A percentile compares a stretch with the other conserved stretches of the same genome.
Conservation (phyloP, 2,797 vertebrate species). For the Heliangelus exortis region DNA sequence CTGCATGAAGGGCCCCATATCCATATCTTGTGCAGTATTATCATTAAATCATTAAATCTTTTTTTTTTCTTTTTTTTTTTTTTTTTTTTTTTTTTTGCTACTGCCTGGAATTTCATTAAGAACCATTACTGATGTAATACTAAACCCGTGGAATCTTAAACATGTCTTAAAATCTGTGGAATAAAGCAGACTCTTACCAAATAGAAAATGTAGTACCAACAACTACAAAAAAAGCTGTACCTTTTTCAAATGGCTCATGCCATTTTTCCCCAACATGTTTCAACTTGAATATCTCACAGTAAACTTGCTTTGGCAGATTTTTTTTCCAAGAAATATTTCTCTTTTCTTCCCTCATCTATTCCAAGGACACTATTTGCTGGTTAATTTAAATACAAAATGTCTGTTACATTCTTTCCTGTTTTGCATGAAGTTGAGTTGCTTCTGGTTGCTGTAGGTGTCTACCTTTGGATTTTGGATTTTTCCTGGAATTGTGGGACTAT, state of each 20-base stretch:
- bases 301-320: slow-evolving; percentile 42
- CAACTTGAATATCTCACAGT: slow-evolving; percentile 60
- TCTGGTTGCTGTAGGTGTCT: background rate
- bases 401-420: background rate
- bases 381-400: background rate
- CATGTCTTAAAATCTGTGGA: slow-evolving; percentile 63
- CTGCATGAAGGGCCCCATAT: background rate
- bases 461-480: background rate
- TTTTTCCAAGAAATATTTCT: slow-evolving; percentile 32
- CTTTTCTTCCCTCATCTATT: slow-evolving; percentile 25
- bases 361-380: background rate
- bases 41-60: slow-evolving; percentile 23
- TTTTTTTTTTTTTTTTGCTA: background rate
- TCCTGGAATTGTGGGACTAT: background rate
- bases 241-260: slow-evolving; percentile 56
- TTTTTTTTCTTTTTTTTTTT: too few relatives aligned
- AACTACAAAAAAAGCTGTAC: slow-evolving; percentile 6
- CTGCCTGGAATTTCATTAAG: slow-evolving; percentile 77
- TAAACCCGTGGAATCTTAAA: slow-evolving; percentile 76
- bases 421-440: background rate
- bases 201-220: slow-evolving; percentile 43
- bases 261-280: slow-evolving; percentile 56
- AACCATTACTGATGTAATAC: slow-evolving; percentile 73
- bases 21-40: background rate
- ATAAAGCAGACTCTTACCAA: slow-evolving; percentile 55